Base-by-base conservation (phyloP, 2,113 vertebrate genomes). In the Pachyramphus minor region DNA sequence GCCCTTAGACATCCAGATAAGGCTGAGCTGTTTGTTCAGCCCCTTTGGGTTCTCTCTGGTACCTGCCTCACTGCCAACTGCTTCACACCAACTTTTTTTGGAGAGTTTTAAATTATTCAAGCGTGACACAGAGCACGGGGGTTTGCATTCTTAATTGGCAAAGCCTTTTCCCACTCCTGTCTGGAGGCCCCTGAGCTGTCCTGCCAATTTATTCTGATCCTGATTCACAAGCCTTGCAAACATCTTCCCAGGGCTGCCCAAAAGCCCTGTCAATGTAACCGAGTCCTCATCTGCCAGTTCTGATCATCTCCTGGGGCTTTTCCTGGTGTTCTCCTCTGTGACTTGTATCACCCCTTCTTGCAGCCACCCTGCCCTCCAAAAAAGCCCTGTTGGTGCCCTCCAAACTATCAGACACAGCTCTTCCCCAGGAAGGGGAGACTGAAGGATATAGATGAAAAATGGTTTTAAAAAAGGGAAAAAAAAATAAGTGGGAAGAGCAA, bases 81-180 rank as follows among this genome's bases (percentile, higher is more conserved):
- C 91, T 87, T 94, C 87, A 12, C 79, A 71, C 41, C 35, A 94
- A 95, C 81, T 96, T 96, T 88, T 95, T 93, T 31, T 2, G 37
- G 81, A 83, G 96, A 74, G 49, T 84, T 84, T 95, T 67, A 88
- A 93, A 83, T 91, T 60, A 85, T 77, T 90, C 56, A 9, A 93
- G 95, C 68, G 0, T 96, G 95, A 95, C 94, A 80, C 59, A 52
- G 72, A 94, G 90, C 85, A 41, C n/a, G 28, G 82, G 79, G 64
- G 16, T 93, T 95, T 95, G 90, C 95, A 95, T 96, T 88, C 92
- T 93, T 96, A 96, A 96, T 96, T 92, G 93, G 85, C 72, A 92
- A 75, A 96, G 68, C 37, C 64, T 94, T 90, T 96, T 78, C 92
- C 88, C 92, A 49, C 87, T 81, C 82, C 68, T 31, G 37, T 67